Conservation (phyloP, 1,140 invertebrate species). For the Solen grandis region DNA sequence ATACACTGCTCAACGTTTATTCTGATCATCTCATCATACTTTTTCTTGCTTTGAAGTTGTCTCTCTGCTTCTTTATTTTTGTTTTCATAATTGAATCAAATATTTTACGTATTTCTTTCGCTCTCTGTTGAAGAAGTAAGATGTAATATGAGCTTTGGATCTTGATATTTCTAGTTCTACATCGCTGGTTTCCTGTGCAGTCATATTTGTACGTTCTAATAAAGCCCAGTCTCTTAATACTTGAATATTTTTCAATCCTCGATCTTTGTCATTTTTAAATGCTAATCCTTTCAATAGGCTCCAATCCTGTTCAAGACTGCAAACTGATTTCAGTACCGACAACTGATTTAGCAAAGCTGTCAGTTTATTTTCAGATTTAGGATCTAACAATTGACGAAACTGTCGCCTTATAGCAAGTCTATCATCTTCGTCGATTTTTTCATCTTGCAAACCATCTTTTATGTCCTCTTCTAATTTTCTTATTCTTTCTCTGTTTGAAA, state of each 20-base stretch:
- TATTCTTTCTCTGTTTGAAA: slow-evolving; percentile 53
- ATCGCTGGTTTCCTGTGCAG: slow-evolving; percentile 40
- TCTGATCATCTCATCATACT: slow-evolving; percentile 2
- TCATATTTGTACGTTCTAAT: slow-evolving; percentile 36
- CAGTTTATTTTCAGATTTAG: slow-evolving; percentile 29
- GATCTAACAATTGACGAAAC: not conserved
- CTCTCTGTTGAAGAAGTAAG: slow-evolving; percentile 24
- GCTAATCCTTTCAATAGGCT: not conserved
- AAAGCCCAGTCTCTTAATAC: slow-evolving; percentile 30
- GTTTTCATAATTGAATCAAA: slow-evolving; percentile 13
- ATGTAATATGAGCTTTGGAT: slow-evolving; percentile 18
- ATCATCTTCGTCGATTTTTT: not conserved
- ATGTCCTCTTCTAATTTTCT: slow-evolving; percentile 2
- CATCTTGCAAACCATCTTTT: slow-evolving; percentile 11
- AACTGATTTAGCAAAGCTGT: slow-evolving; percentile 37
- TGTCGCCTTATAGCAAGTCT: not conserved
- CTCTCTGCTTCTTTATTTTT: slow-evolving; percentile 38
- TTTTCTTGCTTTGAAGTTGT: not conserved
- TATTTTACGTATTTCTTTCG: slow-evolving; percentile 8
- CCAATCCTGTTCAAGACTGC: slow-evolving; percentile 15
- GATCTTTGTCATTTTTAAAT: not conserved
- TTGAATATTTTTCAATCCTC: not conserved
- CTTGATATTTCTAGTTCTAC: slow-evolving; percentile 25
- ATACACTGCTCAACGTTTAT: slow-evolving; percentile 45
- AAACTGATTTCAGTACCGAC: slow-evolving; percentile 3